Conservation (phyloP, 2,113 vertebrate genomes). For the Chloropsis hardwickii region DNA sequence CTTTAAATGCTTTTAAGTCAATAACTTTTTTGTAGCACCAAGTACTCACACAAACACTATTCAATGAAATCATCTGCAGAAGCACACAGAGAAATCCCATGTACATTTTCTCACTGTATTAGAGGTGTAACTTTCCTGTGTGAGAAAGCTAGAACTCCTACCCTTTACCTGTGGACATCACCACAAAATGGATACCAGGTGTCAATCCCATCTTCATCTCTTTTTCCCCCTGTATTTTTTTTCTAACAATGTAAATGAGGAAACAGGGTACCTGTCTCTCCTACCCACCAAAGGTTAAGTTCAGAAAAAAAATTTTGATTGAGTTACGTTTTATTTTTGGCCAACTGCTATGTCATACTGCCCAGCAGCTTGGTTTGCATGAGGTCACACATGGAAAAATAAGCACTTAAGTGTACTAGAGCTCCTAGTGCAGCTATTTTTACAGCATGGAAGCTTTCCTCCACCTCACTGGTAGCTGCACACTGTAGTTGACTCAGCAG, state of each 20-base stretch:
- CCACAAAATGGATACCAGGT: background rate
- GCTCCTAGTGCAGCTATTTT: slow-evolving; percentile 24
- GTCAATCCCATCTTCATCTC: background rate
- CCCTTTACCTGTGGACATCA: background rate
- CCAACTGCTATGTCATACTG: slow-evolving; percentile 36
- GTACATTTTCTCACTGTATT: background rate
- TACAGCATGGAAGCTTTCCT: slow-evolving; percentile 21
- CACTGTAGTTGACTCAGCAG: slow-evolving; percentile 43
- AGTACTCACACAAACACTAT: background rate
- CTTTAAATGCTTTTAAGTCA: background rate
- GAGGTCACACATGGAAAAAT: slow-evolving; percentile 60
- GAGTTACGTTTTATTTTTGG: slow-evolving; percentile 23
- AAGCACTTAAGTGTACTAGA: slow-evolving; percentile 40
- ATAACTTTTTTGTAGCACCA: background rate
- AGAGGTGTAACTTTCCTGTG: background rate
- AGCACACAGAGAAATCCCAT: background rate
- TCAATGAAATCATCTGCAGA: background rate
- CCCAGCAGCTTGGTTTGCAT: slow-evolving; percentile 45
- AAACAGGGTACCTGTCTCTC: background rate
- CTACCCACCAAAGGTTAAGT: background rate
- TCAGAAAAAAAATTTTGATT: background rate
- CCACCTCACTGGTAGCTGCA: background rate
- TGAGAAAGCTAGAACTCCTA: background rate
- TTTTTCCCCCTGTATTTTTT: background rate
- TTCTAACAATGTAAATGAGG: background rate